Percentiles rank a stretch among this genome's conserved stretches.
phyloP scores from a whole-genome alignment of 1,140 invertebrate genomes.

The Charaxes varanes region DNA sequence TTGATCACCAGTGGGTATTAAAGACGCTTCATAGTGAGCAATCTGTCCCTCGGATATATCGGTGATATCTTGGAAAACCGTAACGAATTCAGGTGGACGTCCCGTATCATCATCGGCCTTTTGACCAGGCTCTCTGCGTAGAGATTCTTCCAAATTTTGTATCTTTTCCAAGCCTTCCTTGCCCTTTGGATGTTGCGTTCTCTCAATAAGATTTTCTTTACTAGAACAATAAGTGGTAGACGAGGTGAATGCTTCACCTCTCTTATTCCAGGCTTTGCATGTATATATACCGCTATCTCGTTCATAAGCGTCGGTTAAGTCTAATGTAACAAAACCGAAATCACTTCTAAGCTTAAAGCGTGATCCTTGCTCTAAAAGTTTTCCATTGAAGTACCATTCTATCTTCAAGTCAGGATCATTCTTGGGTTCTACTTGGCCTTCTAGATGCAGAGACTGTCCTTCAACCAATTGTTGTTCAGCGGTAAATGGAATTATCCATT shows the following conservation, averaged over 20 bases:
- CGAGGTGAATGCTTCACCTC: conserved; percentile 93
- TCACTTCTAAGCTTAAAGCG: conserved; percentile 92
- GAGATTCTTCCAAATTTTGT: conserved; percentile 90
- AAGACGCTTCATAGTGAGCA: conserved; percentile 94
- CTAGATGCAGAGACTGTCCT: conserved; percentile 91
- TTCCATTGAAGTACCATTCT: conserved; percentile 96
- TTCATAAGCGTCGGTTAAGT: conserved; percentile 91
- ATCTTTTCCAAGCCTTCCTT: conserved; percentile 93
- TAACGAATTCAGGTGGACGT: conserved; percentile 90
- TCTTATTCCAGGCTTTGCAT: conserved; percentile 89
- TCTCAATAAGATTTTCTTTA: conserved; percentile 89
- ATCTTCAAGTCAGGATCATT: conserved; percentile 96
- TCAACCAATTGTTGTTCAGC: conserved; percentile 91
- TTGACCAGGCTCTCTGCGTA: conserved; percentile 81
- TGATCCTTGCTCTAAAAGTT: conserved; percentile 87
- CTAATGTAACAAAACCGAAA: conserved; percentile 94
- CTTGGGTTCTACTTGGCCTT: conserved; percentile 95
- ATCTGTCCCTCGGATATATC: conserved; percentile 92
- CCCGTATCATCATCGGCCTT: conserved; percentile 84
- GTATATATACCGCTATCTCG: conserved; percentile 97
- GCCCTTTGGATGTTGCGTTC: conserved; percentile 94
- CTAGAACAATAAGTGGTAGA: conserved; percentile 89
- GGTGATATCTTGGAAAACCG: conserved; percentile 86
- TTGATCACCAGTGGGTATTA: conserved; percentile 95
- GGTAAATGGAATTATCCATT: conserved; percentile 89